Percentiles rank a stretch among this genome's conserved stretches.
Conservation (phyloP, 2,888 invertebrate genomes). For the Parasteatoda lunata region DNA sequence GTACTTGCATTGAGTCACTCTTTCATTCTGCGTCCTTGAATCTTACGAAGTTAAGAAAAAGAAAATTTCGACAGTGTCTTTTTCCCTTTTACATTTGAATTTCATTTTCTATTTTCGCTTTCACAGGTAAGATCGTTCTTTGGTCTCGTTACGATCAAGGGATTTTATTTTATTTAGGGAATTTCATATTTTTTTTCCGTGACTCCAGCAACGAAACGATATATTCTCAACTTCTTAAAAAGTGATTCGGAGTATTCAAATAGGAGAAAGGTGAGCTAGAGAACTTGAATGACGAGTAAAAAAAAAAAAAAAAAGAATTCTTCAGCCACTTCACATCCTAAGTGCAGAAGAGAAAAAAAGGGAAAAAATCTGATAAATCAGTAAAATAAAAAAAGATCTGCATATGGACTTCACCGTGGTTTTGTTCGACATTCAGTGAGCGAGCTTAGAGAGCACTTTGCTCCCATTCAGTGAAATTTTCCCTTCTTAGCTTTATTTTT, state of each 20-base stretch:
- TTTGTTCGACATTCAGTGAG: constrained; percentile 39
- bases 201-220: constrained; percentile 50
- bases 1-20: constrained; percentile 30
- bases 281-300: constrained; percentile 32
- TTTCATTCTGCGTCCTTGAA: constrained; percentile 21
- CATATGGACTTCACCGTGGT: constrained; percentile 52
- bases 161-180: constrained; percentile 15
- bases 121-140: constrained; percentile 31
- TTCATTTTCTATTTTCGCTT: constrained; percentile 63
- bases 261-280: constrained; percentile 57
- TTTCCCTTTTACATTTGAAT: constrained; percentile 39
- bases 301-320: constrained; percentile 56
- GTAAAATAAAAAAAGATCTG: constrained; percentile 43
- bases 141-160: constrained; percentile 3
- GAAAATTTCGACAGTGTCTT: constrained; percentile 27
- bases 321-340: constrained; percentile 49
- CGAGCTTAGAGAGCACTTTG: constrained; percentile 49
- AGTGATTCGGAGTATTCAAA: constrained; percentile 50
- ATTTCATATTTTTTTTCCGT: constrained; percentile 20
- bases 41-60: constrained; percentile 22
- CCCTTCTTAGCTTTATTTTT: constrained; percentile 31
- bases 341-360: constrained; percentile 37
- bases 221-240: constrained; percentile 62
- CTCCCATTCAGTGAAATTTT: constrained; percentile 24
- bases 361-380: constrained; percentile 51